phyloP scores from a whole-genome alignment of 2,113 vertebrate genomes.

The Eidolon helvum region DNA sequence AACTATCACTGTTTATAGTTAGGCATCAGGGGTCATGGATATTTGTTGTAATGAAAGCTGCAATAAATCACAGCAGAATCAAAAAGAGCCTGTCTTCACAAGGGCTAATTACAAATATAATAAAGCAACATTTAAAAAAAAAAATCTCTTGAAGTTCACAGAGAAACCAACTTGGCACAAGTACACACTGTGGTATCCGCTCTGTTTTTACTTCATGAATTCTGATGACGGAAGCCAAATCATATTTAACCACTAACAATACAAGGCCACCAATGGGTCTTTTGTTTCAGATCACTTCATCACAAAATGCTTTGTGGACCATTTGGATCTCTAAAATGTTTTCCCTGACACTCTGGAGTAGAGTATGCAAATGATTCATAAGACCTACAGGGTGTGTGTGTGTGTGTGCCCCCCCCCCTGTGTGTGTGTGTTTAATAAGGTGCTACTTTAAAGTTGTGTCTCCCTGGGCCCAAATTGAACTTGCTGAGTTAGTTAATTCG shows the following conservation, averaged over 20 bases:
- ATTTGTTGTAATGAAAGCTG: slow-evolving; percentile 83
- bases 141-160: slow-evolving; percentile 75
- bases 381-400: neutral
- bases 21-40: slow-evolving; percentile 83
- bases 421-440: neutral
- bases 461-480: neutral
- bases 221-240: slow-evolving; percentile 57
- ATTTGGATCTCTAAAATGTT: slow-evolving; percentile 62
- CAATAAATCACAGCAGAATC: slow-evolving; percentile 81
- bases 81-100: slow-evolving; percentile 78
- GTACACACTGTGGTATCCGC: slow-evolving; percentile 42
- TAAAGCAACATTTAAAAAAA: slow-evolving; percentile 77
- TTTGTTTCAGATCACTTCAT: slow-evolving; percentile 59
- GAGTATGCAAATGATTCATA: neutral
- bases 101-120: slow-evolving; percentile 84
- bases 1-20: slow-evolving; percentile 86
- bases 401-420: neutral
- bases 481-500: neutral
- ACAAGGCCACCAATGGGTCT: slow-evolving; percentile 53
- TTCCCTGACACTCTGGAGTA: neutral
- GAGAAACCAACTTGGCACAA: slow-evolving; percentile 79
- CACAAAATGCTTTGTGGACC: slow-evolving; percentile 56
- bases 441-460: neutral
- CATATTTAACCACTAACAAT: slow-evolving; percentile 48
- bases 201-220: slow-evolving; percentile 64